Base-by-base conservation (phyloP, 2,113 vertebrate species). In the Bambusicola thoracicus region DNA sequence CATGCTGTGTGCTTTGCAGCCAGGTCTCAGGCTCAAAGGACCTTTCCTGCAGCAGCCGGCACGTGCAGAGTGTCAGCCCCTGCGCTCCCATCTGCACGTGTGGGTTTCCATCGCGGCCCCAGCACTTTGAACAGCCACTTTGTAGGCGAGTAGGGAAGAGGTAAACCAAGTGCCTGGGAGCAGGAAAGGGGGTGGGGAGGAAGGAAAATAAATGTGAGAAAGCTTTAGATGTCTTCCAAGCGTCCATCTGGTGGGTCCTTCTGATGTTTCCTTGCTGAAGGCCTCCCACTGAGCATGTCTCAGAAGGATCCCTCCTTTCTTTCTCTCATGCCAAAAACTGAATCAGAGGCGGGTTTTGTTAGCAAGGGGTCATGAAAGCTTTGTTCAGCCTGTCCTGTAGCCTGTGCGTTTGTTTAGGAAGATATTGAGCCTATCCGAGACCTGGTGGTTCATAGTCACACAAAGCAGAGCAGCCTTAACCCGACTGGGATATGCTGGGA, bases 141-240 rank as follows among this genome's bases (percentile, higher is more conserved):
- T 96, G 95, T 95, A 96, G 61, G 85, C 25, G 69, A 70, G 61
- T 11, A 74, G 46, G 90, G 82, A 92, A 95, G 85, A 96, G 72
- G 87, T 74, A 95, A 95, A 93, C 30, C 2, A 1, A 90, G 72
- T n/a, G 67, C 13, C 9, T 27, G 81, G n/a, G 4, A 16, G 11
- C 70, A 67, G 74, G 66, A 51, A 81, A 65, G 74, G 79, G 82
- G 91, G 85, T 3, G 74, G 91, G 70, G 85, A 96, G 96, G 96
- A 96, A 96, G 96, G 96, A 96, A 96, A 83, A 95, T 95, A 93
- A 96, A 94, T 93, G 93, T 94, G 95, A 96, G 96, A 96, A 93
- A 95, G 63, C 96, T 92, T 96, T 93, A 96, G 87, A 96, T 93
- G 90, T 94, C 63, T 80, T 85, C 88, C 92, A 90, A 93, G 76